A percentile compares a stretch with the other conserved stretches of the same genome.
phyloP scores from a whole-genome alignment of 2,797 vertebrate genomes.

The Syndactyla subalaris region DNA sequence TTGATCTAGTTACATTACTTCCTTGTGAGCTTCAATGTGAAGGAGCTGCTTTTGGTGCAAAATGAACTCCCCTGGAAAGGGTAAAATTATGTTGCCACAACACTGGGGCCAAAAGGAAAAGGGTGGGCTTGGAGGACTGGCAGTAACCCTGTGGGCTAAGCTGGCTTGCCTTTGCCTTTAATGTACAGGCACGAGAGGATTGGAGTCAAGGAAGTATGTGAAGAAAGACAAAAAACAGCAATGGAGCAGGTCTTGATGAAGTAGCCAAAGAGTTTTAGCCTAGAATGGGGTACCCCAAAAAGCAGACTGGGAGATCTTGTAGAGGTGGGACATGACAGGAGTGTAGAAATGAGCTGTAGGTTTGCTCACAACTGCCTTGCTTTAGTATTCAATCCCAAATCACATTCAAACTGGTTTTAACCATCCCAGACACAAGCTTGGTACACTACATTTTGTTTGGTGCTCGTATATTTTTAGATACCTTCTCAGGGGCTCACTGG shows the following conservation, averaged over 20 bases:
- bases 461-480: not conserved
- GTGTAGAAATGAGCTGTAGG: not conserved
- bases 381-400: not conserved
- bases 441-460: not conserved
- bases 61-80: not conserved
- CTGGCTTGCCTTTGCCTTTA: not conserved
- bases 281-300: not conserved
- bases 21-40: not conserved
- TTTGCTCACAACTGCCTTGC: not conserved
- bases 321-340: not conserved
- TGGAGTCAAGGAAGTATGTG: not conserved
- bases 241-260: not conserved
- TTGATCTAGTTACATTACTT: not conserved
- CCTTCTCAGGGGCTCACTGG: not conserved
- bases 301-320: not conserved
- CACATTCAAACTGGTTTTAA: not conserved
- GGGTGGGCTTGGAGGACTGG: not conserved
- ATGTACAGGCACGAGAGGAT: rapidly evolving
- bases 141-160: not conserved
- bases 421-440: not conserved
- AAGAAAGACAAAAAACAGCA: not conserved
- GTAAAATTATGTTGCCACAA: not conserved
- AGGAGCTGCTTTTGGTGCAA: not conserved
- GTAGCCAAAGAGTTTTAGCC: not conserved
- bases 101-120: not conserved